These are phyloP conservation scores for Ormyrus labotus DNA, from an alignment of 2,888 invertebrate genomes.

Conservation along the genomic window DNA sequence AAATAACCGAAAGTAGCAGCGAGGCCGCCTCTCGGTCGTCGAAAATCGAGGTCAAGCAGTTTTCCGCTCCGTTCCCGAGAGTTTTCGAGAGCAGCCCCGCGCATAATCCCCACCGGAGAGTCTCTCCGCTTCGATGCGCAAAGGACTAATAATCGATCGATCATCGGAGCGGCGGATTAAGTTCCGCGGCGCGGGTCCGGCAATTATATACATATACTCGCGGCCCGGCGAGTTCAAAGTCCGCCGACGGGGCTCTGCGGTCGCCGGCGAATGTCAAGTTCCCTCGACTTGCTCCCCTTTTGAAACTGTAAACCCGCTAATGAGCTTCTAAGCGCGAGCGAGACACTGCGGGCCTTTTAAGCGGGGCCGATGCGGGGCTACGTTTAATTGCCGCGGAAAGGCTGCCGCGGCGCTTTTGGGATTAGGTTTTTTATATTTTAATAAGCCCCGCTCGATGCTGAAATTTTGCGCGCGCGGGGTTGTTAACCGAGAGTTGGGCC, in stretches of 20 bases:
- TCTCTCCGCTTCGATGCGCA: too few relatives aligned
- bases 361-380: background rate
- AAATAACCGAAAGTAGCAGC: too few relatives aligned
- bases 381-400: background rate
- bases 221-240: too few relatives aligned
- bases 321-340: slow-evolving; percentile 6
- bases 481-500: too few relatives aligned
- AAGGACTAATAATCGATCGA: background rate
- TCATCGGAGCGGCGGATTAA: slow-evolving; percentile 1
- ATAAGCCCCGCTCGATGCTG: background rate
- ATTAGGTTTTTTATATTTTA: background rate
- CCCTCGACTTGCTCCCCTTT: background rate
- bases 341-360: background rate
- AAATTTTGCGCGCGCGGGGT: background rate
- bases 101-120: too few relatives aligned
- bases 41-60: slow-evolving; percentile 17
- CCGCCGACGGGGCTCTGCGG: background rate
- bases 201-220: background rate
- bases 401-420: background rate
- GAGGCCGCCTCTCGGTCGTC: background rate
- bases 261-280: background rate
- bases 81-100: too few relatives aligned
- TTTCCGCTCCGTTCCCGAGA: background rate
- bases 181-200: background rate
- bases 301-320: slow-evolving; percentile 21